Evolutionary conservation across 2,888 invertebrate species (phyloP).

Genomic region (Lasiommata megera): DNA sequence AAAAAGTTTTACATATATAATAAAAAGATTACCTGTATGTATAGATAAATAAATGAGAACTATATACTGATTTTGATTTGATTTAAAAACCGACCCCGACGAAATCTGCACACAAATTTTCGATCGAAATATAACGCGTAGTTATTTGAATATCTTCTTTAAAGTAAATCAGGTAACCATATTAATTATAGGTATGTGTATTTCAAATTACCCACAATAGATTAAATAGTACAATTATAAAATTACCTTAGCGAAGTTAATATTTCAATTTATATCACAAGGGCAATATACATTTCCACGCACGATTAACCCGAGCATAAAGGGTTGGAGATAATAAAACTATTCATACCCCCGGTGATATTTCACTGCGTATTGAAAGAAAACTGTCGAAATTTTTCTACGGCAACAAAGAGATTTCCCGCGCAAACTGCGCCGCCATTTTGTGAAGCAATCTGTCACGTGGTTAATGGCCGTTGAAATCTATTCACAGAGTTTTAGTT

Average conservation of each 20-base stretch:
- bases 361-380: slow-evolving; percentile 65
- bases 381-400: slow-evolving; percentile 65
- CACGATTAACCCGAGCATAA: slow-evolving; percentile 44
- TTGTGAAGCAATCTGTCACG: slow-evolving; percentile 80
- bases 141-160: too few relatives aligned
- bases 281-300: slow-evolving; percentile 16
- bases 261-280: slow-evolving; percentile 13
- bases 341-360: slow-evolving; percentile 56
- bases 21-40: too few relatives aligned
- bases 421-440: slow-evolving; percentile 61
- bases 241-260: background rate
- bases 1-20: too few relatives aligned
- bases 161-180: too few relatives aligned
- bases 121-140: too few relatives aligned
- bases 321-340: slow-evolving; percentile 58
- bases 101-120: too few relatives aligned
- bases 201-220: background rate
- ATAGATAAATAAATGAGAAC: too few relatives aligned
- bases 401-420: slow-evolving; percentile 59
- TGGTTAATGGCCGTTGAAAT: slow-evolving; percentile 83
- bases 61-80: too few relatives aligned
- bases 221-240: background rate
- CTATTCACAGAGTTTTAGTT: slow-evolving; percentile 42
- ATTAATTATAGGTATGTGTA: too few relatives aligned
- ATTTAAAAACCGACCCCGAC: too few relatives aligned